A percentile compares a stretch with the other conserved stretches of the same genome.
These are phyloP conservation scores for Dolichallabes microphthalmus DNA, from an alignment of 2,113 vertebrate genomes.

Conservation along the genomic window DNA sequence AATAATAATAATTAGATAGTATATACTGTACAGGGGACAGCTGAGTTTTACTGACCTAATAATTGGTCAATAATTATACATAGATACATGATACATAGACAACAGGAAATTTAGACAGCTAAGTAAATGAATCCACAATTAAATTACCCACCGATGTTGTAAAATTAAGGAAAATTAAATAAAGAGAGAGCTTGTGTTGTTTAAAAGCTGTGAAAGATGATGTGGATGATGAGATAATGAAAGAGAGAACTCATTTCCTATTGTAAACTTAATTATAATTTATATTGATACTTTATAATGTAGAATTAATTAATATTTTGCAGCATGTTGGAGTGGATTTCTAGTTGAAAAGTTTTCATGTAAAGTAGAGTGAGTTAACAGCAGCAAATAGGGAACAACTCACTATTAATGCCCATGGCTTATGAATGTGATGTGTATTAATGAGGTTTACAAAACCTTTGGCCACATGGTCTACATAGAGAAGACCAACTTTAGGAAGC, in stretches of 20 bases:
- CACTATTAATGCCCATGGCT: not conserved
- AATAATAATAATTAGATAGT: not conserved
- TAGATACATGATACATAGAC: not conserved
- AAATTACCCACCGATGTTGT: not conserved
- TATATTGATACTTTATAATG: too few relatives aligned
- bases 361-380: not conserved
- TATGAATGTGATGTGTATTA: not conserved
- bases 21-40: not conserved
- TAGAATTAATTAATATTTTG: too few relatives aligned
- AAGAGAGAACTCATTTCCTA: not conserved
- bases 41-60: not conserved
- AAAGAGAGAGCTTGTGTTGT: not conserved
- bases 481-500: not conserved
- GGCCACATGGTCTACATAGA: not conserved
- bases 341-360: not conserved
- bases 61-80: not conserved
- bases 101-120: not conserved
- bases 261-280: not conserved
- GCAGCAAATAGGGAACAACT: not conserved
- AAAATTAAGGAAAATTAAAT: not conserved
- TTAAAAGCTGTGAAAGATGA: not conserved
- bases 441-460: not conserved
- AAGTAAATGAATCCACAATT: not conserved
- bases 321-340: not conserved
- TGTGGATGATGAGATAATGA: not conserved